These are phyloP conservation scores for Acanthosoma haemorrhoidale DNA, from an alignment of 2,888 invertebrate species.

Conservation along the genomic window DNA sequence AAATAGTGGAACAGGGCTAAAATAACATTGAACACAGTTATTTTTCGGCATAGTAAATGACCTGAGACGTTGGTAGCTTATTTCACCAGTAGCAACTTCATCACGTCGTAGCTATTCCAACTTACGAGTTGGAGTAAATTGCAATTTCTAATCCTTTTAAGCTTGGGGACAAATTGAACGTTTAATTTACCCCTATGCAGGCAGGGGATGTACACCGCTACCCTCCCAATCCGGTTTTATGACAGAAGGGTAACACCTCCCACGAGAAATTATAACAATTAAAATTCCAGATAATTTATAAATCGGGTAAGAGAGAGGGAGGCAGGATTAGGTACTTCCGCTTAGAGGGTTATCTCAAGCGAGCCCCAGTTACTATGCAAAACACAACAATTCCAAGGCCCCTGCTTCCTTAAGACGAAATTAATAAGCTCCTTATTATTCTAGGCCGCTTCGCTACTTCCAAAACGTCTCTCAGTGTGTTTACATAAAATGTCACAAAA, in stretches of 20 bases:
- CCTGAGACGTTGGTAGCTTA: too few relatives aligned
- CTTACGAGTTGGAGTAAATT: too few relatives aligned
- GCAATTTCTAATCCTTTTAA: neutral
- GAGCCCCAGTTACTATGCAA: slow-evolving; percentile 35
- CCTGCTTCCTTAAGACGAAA: slow-evolving; percentile 35
- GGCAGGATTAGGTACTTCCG: slow-evolving; percentile 30
- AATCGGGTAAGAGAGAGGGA: slow-evolving; percentile 23
- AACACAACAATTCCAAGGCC: slow-evolving; percentile 32
- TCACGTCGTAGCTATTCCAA: too few relatives aligned
- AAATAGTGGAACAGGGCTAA: too few relatives aligned
- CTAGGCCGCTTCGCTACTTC: slow-evolving; percentile 33
- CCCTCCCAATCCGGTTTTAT: slow-evolving; percentile 25
- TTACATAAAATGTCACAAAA: slow-evolving; percentile 29
- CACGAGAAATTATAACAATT: slow-evolving; percentile 31
- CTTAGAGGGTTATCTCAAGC: slow-evolving; percentile 9
- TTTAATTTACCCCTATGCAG: neutral
- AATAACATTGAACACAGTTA: too few relatives aligned
- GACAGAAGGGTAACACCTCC: slow-evolving; percentile 29
- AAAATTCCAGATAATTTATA: slow-evolving; percentile 34
- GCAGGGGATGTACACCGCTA: neutral
- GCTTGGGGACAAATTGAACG: neutral
- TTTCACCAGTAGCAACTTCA: too few relatives aligned
- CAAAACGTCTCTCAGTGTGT: slow-evolving; percentile 28
- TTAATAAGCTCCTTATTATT: slow-evolving; percentile 38
- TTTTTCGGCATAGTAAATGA: too few relatives aligned